Conservation (phyloP, 1,140 invertebrate species). For the Ostrea edulis region DNA sequence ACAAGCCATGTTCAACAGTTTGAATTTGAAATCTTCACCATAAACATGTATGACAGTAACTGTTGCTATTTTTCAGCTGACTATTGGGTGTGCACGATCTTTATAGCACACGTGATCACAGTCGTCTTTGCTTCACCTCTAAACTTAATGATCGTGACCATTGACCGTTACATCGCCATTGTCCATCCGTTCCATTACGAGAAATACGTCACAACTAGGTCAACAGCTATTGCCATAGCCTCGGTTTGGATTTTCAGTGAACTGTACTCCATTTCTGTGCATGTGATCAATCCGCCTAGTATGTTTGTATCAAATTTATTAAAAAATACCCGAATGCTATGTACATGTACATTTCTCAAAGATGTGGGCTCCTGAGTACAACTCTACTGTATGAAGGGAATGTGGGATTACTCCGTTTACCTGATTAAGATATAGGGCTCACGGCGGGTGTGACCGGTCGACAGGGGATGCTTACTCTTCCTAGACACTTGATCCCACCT, state of each 20-base stretch:
- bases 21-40: too few relatives aligned
- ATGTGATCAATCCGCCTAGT: slow-evolving; percentile 18
- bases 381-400: too few relatives aligned
- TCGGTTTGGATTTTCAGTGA: slow-evolving; percentile 15
- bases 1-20: too few relatives aligned
- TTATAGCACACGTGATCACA: slow-evolving; percentile 12
- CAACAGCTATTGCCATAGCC: not conserved
- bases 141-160: not conserved
- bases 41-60: too few relatives aligned
- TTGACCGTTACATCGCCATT: slow-evolving; percentile 31
- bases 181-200: not conserved
- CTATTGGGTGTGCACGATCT: slow-evolving; percentile 8
- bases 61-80: not conserved
- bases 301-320: not conserved
- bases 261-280: not conserved
- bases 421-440: too few relatives aligned
- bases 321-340: too few relatives aligned
- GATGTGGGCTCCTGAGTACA: too few relatives aligned
- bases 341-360: too few relatives aligned
- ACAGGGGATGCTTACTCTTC: too few relatives aligned
- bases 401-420: too few relatives aligned
- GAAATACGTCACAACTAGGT: not conserved
- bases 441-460: too few relatives aligned
- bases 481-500: too few relatives aligned
- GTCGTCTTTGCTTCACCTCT: not conserved